These are phyloP conservation scores for Pangasius larnaudii DNA, from an alignment of 2,797 vertebrate species.

Conservation along the genomic window DNA sequence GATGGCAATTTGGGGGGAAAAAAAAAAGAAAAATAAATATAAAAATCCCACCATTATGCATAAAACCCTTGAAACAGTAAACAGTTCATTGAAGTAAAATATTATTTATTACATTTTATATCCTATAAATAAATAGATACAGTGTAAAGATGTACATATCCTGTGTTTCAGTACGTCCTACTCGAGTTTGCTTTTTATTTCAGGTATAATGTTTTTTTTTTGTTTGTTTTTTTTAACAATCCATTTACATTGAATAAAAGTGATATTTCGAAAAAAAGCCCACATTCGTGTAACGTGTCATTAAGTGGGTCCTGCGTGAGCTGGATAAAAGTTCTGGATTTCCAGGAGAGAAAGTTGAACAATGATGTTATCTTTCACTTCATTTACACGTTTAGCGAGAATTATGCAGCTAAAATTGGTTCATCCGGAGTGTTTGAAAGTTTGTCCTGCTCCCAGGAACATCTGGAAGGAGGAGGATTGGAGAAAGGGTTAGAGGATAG, in stretches of 20 bases:
- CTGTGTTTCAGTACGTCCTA: not conserved
- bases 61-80: too few relatives aligned
- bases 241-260: not conserved
- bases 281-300: not conserved
- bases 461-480: slow-evolving; percentile 10
- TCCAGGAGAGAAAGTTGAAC: not conserved
- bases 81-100: not conserved
- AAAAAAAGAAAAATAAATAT: not conserved
- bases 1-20: not conserved
- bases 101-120: not conserved
- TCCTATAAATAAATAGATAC: not conserved
- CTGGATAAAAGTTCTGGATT: not conserved
- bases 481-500: not conserved
- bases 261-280: not conserved
- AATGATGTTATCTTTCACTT: slow-evolving; percentile 42
- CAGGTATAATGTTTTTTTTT: not conserved
- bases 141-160: not conserved
- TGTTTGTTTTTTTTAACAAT: not conserved
- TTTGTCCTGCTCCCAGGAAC: not conserved
- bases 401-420: slow-evolving; percentile 41
- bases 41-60: not conserved
- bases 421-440: slow-evolving; percentile 12
- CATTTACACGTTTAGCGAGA: slow-evolving; percentile 44
- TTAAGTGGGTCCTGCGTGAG: not conserved
- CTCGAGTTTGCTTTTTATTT: not conserved